These are phyloP conservation scores for Sturmia bella DNA, from an alignment of 2,888 invertebrate genomes.

Conservation along the genomic window DNA sequence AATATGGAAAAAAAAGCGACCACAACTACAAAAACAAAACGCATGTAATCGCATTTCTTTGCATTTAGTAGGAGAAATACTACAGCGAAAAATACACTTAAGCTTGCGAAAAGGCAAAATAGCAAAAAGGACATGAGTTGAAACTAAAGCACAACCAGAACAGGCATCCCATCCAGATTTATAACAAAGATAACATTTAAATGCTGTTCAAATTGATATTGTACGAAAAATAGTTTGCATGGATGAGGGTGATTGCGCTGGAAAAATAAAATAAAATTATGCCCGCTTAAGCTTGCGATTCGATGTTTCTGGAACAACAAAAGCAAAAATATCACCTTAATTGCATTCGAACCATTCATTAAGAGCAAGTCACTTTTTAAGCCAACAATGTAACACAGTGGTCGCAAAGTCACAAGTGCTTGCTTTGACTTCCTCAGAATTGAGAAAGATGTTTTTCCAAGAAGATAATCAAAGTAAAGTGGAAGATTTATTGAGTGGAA, in stretches of 20 bases:
- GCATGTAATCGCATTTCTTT: conserved; percentile 50
- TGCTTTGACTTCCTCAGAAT: too few species aligned
- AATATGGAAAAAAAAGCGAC: too few species aligned
- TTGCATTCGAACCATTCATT: conserved; percentile 65
- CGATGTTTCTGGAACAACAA: conserved; percentile 35
- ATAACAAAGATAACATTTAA: conserved; percentile 79
- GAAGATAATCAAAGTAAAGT: too few species aligned
- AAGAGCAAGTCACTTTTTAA: conserved; percentile 44
- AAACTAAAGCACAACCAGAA: neutral
- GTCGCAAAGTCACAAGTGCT: neutral
- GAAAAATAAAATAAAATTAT: conserved; percentile 13
- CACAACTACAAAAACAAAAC: conserved; percentile 40
- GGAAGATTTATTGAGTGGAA: too few species aligned
- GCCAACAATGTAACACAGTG: conserved; percentile 13
- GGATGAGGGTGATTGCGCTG: conserved; percentile 67
- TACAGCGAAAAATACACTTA: neutral
- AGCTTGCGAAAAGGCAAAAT: neutral
- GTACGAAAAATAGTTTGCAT: conserved; percentile 52
- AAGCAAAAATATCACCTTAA: conserved; percentile 59
- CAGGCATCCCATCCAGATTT: conserved; percentile 75
- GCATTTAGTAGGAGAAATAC: conserved; percentile 5
- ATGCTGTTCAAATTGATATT: conserved; percentile 67
- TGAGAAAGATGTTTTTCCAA: too few species aligned
- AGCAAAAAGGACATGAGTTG: conserved; percentile 25
- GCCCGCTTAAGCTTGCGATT: conserved; percentile 53